Percentiles rank a stretch among this genome's conserved stretches.
phyloP scores from a whole-genome alignment of 1,140 invertebrate genomes.

The Carcinoscorpius rotundicauda region DNA sequence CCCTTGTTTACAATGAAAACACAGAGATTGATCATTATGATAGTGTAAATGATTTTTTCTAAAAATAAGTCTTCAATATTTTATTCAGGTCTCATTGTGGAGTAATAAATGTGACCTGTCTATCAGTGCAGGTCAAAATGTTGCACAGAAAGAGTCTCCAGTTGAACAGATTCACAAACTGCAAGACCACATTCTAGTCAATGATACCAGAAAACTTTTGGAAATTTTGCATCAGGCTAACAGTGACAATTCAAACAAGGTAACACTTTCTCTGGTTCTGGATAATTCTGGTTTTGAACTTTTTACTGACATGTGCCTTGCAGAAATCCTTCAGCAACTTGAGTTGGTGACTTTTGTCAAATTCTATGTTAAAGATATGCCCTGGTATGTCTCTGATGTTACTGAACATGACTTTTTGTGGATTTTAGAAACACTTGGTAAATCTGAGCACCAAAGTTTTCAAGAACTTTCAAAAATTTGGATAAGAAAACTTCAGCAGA shows the following conservation, averaged over 20 bases:
- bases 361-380: constrained; percentile 78
- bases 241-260: constrained; percentile 7
- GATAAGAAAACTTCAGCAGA: constrained; percentile 38
- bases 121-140: constrained; percentile 53
- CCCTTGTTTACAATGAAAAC: constrained; percentile 14
- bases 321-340: constrained; percentile 56
- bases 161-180: constrained; percentile 49
- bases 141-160: constrained; percentile 42
- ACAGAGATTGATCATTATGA: constrained; percentile 22
- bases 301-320: constrained; percentile 76
- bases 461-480: constrained; percentile 37
- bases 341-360: constrained; percentile 54
- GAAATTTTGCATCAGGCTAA: constrained; percentile 7
- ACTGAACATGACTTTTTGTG: constrained; percentile 61
- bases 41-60: constrained; percentile 2
- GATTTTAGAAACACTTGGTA: constrained; percentile 38
- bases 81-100: constrained; percentile 43
- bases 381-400: constrained; percentile 95
- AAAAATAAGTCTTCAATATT: not conserved
- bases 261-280: constrained; percentile 57
- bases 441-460: constrained; percentile 15
- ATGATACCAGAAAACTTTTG: constrained; percentile 37
- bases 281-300: constrained; percentile 94
- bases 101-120: constrained; percentile 78
- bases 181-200: constrained; percentile 51